Evolutionary conservation across 2,113 vertebrate genomes (phyloP), one percentile per base, ranked within the genome.

Genomic region (Zapus hudsonius): DNA sequence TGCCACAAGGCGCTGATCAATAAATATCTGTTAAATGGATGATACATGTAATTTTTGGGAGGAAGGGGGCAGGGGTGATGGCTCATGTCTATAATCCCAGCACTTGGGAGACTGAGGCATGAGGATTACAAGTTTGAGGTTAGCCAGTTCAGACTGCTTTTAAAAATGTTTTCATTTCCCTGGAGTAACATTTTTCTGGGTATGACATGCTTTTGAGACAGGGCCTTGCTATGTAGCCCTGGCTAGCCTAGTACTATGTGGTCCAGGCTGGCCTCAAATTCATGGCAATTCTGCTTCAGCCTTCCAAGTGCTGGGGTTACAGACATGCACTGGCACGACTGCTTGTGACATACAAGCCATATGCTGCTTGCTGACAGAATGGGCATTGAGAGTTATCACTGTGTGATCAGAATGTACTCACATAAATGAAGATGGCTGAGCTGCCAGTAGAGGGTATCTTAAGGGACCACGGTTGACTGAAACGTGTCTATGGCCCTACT

Each of bases 11-110:
- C 47, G 55, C 57, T 55, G 22, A 57, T 17, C 20, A 87, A 40
- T 74, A 78, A 90, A 23, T 82, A 76, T 31, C 47, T 87, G 38
- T 33, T 69, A 75, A 83, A n/a, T n/a, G n/a, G n/a, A n/a, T n/a
- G n/a, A n/a, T n/a, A n/a, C n/a, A 25, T 31, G 52, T n/a, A 73
- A n/a, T 33, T 63, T 66, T 31, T 84, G n/a, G 36, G 9, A 57
- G 44, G 80, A 22, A 27, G n/a, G n/a, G n/a, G n/a, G n/a, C n/a
- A n/a, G n/a, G n/a, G n/a, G 42, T 83, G 81, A 38, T 25, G 11
- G 25, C 61, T 82, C 40, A 40, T 40, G 64, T 31, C 38, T 42
- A 29, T 64, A 29, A 63, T 19, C 29, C 27, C 59, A 66, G 59
- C 11, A 15, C 80, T 16, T 66, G 22, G 73, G 31, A 78, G 12